Evolutionary conservation across 2,888 invertebrate species (phyloP), one percentile per base, ranked within the genome.

Genomic region (Caenorhabditis zanzibari): DNA sequence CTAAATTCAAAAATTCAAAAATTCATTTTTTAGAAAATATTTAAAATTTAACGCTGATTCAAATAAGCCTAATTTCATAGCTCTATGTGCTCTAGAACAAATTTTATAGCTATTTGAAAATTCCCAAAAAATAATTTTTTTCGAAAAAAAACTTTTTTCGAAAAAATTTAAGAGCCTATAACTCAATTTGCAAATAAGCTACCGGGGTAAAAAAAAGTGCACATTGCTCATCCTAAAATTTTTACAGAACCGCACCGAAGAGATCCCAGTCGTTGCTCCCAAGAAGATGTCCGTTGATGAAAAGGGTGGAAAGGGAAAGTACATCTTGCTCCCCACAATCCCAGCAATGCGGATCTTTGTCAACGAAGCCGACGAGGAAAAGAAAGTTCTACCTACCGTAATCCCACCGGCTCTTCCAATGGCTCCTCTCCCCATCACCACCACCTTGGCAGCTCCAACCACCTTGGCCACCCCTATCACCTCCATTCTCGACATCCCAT

Each of bases 291-390:
- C 84, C 19, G 72, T 84, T 44, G 85, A 87, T 26, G 84, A 87
- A 73, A 88, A 85, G 69, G 10, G 14, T 1, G 73, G 61, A 14
- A 82, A 84, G 32, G 86, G 85, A 5, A 81, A 85, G 49, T 86
- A 81, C 73, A 83, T 88, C 24, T 49, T 85, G 3, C 63, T 88
- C 14, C 88, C 88, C 1, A 88, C 88, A 1, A 88, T 88, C 28
- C 88, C 88, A 10, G 85, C 88, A 4, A 86, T 88, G 85, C 56
- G 80, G 52, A 81, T 88, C n/a, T 85, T 85, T 24, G 85, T 88
- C 10, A 81, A 84, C 24, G 87, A 88, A 24, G 58, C 68, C 1
- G 74, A 83, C 1, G 83, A 83, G 12, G 77, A 66, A 63, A 72
- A 66, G 54, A 38, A 38, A 2, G 12, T 32, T 32, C 52, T 61